These are phyloP conservation scores for Melanogrammus aeglefinus DNA, from an alignment of 2,797 vertebrate species.

Conservation along the genomic window DNA sequence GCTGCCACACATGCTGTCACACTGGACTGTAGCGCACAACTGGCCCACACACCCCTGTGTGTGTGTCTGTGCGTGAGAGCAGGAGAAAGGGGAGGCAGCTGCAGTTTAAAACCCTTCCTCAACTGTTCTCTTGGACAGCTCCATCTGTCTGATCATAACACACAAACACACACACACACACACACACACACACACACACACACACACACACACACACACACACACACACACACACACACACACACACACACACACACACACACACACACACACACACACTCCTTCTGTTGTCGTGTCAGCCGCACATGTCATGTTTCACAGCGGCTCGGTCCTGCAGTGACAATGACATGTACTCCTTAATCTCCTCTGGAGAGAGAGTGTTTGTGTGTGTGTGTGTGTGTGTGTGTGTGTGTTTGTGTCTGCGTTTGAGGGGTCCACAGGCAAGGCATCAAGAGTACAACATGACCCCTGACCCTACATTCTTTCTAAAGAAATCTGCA, in stretches of 20 bases:
- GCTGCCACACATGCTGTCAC: no score
- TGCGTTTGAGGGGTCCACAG: slow-evolving; percentile 16
- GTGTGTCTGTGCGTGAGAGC: slow-evolving; percentile 7
- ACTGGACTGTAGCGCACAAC: no score
- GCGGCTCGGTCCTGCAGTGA: slow-evolving; percentile 42
- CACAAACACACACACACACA: no score
- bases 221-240: slow-evolving; percentile 43
- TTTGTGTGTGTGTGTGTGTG: slow-evolving; percentile 19
- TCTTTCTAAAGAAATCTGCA: no score
- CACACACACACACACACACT: no score
- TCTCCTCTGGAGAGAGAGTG: slow-evolving; percentile 25
- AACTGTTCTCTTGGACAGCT: slow-evolving; percentile 65
- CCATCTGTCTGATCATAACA: slow-evolving; percentile 65
- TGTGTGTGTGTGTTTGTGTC: neutral
- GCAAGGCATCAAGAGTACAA: no score
- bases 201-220: slow-evolving; percentile 15
- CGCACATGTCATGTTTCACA: slow-evolving; percentile 55
- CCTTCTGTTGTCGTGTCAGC: slow-evolving; percentile 60
- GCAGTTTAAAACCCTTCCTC: slow-evolving; percentile 67
- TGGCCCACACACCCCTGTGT: neutral
- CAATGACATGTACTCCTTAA: slow-evolving; percentile 45
- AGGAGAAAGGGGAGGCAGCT: slow-evolving; percentile 65
- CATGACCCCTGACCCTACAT: no score
- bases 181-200: no score
- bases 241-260: slow-evolving; percentile 34